Conservation (phyloP, 2,797 vertebrate species). For the Sylvilagus floridanus region DNA sequence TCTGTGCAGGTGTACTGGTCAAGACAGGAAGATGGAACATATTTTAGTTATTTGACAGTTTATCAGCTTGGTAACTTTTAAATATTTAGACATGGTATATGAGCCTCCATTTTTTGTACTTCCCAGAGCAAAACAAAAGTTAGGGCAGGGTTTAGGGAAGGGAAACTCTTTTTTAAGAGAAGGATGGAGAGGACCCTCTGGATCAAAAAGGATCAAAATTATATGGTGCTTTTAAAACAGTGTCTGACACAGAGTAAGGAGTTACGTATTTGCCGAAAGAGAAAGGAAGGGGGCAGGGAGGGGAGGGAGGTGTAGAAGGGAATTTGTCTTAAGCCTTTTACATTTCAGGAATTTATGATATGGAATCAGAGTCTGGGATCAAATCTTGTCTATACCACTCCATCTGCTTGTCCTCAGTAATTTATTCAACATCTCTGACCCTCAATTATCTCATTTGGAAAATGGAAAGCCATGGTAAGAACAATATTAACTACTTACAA, state of each 20-base stretch:
- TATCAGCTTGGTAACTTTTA: slow-evolving; percentile 43
- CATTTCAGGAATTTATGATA: background rate
- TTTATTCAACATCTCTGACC: background rate
- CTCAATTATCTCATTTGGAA: slow-evolving; percentile 12
- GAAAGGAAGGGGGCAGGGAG: background rate
- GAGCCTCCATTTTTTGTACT: slow-evolving; percentile 27
- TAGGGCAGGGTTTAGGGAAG: background rate
- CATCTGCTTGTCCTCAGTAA: background rate
- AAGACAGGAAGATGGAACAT: background rate
- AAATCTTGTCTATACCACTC: background rate
- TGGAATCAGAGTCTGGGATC: background rate
- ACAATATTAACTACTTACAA: background rate
- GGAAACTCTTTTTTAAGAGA: background rate
- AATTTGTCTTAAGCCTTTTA: background rate
- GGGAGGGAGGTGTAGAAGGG: too few relatives aligned
- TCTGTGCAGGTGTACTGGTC: background rate
- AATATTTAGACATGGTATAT: slow-evolving; percentile 57
- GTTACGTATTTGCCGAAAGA: background rate
- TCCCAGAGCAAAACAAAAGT: background rate
- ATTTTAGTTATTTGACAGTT: slow-evolving; percentile 9
- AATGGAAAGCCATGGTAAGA: background rate
- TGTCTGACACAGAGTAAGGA: background rate
- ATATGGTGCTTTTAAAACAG: background rate
- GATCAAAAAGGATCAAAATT: background rate
- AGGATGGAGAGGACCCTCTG: background rate